Evolutionary conservation across 2,113 vertebrate species (phyloP), one percentile per base, ranked within the genome.

Genomic region (Setophaga petechia): DNA sequence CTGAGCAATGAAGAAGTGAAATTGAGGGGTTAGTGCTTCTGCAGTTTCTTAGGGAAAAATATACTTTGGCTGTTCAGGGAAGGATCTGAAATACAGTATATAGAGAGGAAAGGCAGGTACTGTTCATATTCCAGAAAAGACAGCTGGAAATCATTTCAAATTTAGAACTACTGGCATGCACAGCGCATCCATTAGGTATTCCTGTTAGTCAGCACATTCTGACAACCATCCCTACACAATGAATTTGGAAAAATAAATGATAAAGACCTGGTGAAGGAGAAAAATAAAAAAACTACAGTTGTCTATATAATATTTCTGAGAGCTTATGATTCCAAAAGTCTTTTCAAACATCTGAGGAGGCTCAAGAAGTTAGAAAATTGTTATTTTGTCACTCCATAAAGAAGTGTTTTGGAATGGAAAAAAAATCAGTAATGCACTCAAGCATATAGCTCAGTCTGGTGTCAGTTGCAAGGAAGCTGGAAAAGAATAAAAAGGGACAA

Each of bases 121-220:
- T 92, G 88, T 74, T 66, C 35, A 19, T 57, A 84, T 89, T 93
- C 92, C 83, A 96, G 81, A 94, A 91, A 93, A 92, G 81, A 80
- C 65, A 96, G 69, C 67, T 97, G 84, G 80, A 97, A 96, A 92
- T 94, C 0, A 66, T 95, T 97, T 96, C 89, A 88, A 49, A 89
- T 84, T 81, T 72, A 82, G 75, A 95, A 89, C 63, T 91, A 72
- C 27, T 85, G 82, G 94, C 58, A n/a, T 74, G 9, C 57, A 91
- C 5, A 5, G 28, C 91, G 46, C 41, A 55, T 94, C 73, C 66
- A 89, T 96, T 96, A 93, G 59, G 39, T 91, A 95, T 92, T 96
- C 19, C 47, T 91, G 59, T 63, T 72, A 96, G 92, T 95, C 93
- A 97, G 90, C 83, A 94, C 66, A 95, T 96, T 96, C 85, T 93